Base-by-base conservation (phyloP, 2,797 vertebrate species). In the Epinephelus malabaricus region DNA sequence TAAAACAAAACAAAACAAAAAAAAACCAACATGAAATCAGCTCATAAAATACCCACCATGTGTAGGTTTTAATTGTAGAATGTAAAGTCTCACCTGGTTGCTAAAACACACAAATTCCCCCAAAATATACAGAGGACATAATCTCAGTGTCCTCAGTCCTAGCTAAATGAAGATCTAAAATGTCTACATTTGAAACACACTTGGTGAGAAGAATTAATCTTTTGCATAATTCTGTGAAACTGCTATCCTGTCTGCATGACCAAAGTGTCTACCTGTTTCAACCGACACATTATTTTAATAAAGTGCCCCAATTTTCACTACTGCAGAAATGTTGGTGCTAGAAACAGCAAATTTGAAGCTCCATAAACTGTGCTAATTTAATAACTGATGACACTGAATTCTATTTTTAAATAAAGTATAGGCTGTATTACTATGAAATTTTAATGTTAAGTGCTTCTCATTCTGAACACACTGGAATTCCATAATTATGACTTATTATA, bases 171-270 rank as follows among this genome's bases (percentile, higher is more conserved):
- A 19, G 12, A 40, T 70, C 18, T 58, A 43, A 50, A 58, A 23
- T 40, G 1, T 55, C 8, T 6, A 40, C 23, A 34, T 49, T 40
- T 73, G 25, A 47, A n/a, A 71, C 49, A 8, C 1, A 25, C n/a
- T 9, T 55, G 66, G 21, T 46, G 15, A 45, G 8, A 62, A 21
- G 2, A 5, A 54, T 1, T 50, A 2, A 2, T 45, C 63, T 56
- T 50, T 56, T 40, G 38, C 9, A 40, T 40, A 11, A 9, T 12
- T 38, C 10, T 67, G 50, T 49, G 15, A 72, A 45, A 30, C 27
- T 64, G 19, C 21, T 34, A 18, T 64, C 50, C n/a, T 47, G 21
- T 59, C 47, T 63, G 55, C 68, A 60, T 47, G 38, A 55, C 23
- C 38, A 34, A 76, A 55, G 25, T 55, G 21, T 61, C 17, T 10